phyloP scores from a whole-genome alignment of 2,113 vertebrate genomes.

The Beaufortia kweichowensis region DNA sequence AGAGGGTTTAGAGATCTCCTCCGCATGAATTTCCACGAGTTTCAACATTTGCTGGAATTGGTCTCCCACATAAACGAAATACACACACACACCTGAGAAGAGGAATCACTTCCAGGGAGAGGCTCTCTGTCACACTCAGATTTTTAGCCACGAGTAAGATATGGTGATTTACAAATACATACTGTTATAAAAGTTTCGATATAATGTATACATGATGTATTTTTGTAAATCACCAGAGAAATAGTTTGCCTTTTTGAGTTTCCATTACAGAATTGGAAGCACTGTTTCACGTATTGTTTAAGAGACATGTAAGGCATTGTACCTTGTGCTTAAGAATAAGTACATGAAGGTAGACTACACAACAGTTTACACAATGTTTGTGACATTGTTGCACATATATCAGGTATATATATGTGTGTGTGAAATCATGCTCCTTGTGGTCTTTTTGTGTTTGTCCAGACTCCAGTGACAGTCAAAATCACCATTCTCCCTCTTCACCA shows the following conservation, averaged over 20 bases:
- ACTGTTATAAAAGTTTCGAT: background rate
- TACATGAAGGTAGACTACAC: background rate
- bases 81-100: conserved; percentile 12
- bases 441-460: background rate
- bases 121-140: conserved; percentile 10
- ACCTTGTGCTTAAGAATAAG: background rate
- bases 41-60: background rate
- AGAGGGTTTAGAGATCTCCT: background rate
- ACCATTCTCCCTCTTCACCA: no score
- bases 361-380: no score
- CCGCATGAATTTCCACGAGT: conserved; percentile 15
- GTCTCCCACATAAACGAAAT: background rate
- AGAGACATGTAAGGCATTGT: conserved; percentile 22
- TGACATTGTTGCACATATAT: no score
- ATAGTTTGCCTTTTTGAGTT: conserved; percentile 24
- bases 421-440: background rate
- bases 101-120: conserved; percentile 19
- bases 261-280: conserved; percentile 25
- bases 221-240: background rate
- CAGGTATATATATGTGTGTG: background rate
- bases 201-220: no score
- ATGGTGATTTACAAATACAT: background rate
- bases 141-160: conserved; percentile 26
- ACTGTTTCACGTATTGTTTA: background rate
- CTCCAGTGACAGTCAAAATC: conserved; percentile 3